Evolutionary conservation across 2,113 vertebrate genomes (phyloP).

Genomic region (Sander vitreus): DNA sequence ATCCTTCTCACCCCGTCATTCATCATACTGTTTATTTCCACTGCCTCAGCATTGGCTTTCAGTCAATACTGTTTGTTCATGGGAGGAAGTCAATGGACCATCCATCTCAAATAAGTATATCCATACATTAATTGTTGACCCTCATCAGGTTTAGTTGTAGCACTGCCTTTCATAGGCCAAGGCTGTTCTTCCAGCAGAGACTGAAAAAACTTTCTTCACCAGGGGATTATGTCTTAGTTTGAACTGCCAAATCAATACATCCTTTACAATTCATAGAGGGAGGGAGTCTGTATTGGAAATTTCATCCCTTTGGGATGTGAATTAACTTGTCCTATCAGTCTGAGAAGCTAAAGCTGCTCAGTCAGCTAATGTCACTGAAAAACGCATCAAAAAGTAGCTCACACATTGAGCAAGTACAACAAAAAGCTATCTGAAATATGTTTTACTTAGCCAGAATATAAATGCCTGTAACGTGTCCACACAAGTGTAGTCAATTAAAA

Average conservation of each 20-base stretch:
- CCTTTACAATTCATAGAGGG: not conserved
- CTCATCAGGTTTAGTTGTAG: slow-evolving; percentile 12
- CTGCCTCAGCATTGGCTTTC: slow-evolving; percentile 33
- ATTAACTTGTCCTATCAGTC: not conserved
- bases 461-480: too few relatives aligned
- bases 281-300: too few relatives aligned
- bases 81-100: slow-evolving; percentile 26
- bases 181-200: not conserved
- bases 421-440: too few relatives aligned
- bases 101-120: slow-evolving; percentile 33
- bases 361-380: not conserved
- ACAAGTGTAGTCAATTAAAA: too few relatives aligned
- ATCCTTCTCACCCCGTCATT: not conserved
- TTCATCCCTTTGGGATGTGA: not conserved
- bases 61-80: slow-evolving; percentile 25
- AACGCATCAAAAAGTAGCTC: not conserved
- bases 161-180: not conserved
- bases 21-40: slow-evolving; percentile 1
- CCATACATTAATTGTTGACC: slow-evolving; percentile 38
- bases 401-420: not conserved
- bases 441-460: too few relatives aligned
- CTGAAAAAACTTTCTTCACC: not conserved
- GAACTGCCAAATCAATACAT: not conserved
- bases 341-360: not conserved
- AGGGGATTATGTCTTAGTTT: not conserved